These are phyloP conservation scores for Pollenia amentaria DNA, from an alignment of 2,888 invertebrate genomes.

Conservation along the genomic window DNA sequence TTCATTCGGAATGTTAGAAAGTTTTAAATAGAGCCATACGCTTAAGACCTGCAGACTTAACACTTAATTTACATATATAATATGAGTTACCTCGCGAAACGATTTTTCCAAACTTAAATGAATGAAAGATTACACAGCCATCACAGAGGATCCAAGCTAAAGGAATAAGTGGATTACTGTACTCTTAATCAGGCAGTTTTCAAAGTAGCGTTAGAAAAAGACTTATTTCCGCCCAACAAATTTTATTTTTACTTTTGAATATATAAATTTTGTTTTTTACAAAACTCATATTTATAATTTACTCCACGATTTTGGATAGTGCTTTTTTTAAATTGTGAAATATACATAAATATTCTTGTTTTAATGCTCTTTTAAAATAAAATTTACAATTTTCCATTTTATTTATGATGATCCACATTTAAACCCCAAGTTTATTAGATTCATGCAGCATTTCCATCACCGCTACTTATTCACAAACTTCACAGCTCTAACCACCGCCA, in stretches of 20 bases:
- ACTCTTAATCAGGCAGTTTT: no score
- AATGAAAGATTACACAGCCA: no score
- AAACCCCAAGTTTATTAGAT: constrained; percentile 66
- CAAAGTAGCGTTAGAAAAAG: no score
- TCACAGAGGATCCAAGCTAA: not conserved
- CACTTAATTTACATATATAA: no score
- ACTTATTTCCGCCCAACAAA: no score
- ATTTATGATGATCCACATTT: constrained; percentile 70
- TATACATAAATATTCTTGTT: constrained; percentile 11
- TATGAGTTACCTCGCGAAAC: no score
- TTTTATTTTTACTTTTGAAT: no score
- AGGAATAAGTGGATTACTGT: no score
- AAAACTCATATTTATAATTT: not conserved
- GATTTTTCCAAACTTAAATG: no score
- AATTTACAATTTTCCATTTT: constrained; percentile 58
- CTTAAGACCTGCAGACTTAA: no score
- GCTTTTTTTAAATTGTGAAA: not conserved
- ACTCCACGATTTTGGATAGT: not conserved
- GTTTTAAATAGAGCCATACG: no score
- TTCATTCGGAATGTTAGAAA: no score
- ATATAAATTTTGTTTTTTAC: not conserved
- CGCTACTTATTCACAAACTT: constrained; percentile 18
- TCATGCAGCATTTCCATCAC: constrained; percentile 47
- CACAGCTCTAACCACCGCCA: constrained; percentile 17
- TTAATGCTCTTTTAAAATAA: constrained; percentile 42